A percentile compares a stretch with the other conserved stretches of the same genome.
Evolutionary conservation across 2,797 vertebrate genomes (phyloP).

Genomic region (Neosilurus mollespiculum): DNA sequence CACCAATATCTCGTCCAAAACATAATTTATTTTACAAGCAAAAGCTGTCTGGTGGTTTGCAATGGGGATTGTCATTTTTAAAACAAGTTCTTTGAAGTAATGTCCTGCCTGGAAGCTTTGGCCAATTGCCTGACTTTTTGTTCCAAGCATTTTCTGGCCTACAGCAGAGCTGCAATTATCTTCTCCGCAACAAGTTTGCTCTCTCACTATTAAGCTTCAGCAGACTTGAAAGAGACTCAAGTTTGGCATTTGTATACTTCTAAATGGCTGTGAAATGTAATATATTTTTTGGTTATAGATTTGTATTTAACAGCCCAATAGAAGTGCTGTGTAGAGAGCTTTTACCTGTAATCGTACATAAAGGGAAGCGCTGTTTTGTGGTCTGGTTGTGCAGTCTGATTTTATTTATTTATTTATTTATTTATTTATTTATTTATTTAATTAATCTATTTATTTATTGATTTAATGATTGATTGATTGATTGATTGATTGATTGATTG

Average conservation of each 20-base stretch:
- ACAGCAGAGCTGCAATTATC: conserved; percentile 45
- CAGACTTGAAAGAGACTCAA: conserved; percentile 30
- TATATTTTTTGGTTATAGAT: conserved; percentile 13
- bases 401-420: too few relatives aligned
- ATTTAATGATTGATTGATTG: too few relatives aligned
- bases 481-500: too few relatives aligned
- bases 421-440: too few relatives aligned
- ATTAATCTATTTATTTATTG: too few relatives aligned
- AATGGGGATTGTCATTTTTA: conserved; percentile 18
- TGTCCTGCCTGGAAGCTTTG: conserved; percentile 24
- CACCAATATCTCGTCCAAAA: neutral
- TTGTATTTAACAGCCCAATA: conserved; percentile 21
- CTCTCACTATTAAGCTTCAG: conserved; percentile 11
- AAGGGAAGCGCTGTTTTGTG: neutral
- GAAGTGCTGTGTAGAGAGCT: conserved; percentile 2
- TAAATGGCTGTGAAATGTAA: conserved; percentile 17
- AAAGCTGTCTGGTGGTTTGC: conserved; percentile 17
- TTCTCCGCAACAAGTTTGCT: conserved; percentile 30
- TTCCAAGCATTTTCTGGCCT: conserved; percentile 27
- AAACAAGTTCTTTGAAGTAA: conserved; percentile 38
- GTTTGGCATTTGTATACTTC: conserved; percentile 40
- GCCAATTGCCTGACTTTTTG: conserved; percentile 41
- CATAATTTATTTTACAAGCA: conserved; percentile 8
- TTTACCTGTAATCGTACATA: conserved; percentile 1
- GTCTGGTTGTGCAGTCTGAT: neutral